Conservation (phyloP, 2,888 invertebrate species). For the Chelonus formosanus region DNA sequence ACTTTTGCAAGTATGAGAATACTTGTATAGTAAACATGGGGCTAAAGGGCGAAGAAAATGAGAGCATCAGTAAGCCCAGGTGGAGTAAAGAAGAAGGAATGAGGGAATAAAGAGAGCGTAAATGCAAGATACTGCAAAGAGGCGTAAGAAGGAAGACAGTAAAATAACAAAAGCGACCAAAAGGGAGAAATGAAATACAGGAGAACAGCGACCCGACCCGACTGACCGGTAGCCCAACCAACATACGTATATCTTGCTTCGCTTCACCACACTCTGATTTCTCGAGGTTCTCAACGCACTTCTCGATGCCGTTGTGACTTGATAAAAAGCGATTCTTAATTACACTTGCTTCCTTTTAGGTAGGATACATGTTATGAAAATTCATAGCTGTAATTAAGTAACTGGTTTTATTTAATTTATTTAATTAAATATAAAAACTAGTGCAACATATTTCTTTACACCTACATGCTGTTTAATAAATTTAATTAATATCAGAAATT, state of each 20-base stretch:
- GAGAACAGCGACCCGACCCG: conserved; percentile 62
- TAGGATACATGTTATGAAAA: conserved; percentile 21
- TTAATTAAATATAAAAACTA: conserved; percentile 19
- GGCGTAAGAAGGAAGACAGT: no score
- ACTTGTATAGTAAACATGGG: no score
- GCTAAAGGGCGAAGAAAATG: no score
- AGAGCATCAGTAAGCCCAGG: no score
- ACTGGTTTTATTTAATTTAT: conserved; percentile 8
- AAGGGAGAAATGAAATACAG: conserved; percentile 49
- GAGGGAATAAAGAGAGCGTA: no score
- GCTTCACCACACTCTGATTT: conserved; percentile 56
- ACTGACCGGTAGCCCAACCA: conserved; percentile 61
- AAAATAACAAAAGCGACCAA: no score
- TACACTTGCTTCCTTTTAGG: not conserved
- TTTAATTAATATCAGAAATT: no score
- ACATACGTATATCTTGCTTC: conserved; percentile 59
- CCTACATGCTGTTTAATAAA: conserved; percentile 12
- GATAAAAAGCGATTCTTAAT: conserved; percentile 4
- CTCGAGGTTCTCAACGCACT: conserved; percentile 57
- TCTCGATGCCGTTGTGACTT: not conserved
- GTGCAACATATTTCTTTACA: conserved; percentile 22
- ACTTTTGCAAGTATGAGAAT: no score
- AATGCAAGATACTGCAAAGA: no score
- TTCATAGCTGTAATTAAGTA: conserved; percentile 15
- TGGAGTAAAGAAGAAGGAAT: no score